Conservation (phyloP, 92 coral and sea anemone genomes). For the Porites lobata region DNA sequence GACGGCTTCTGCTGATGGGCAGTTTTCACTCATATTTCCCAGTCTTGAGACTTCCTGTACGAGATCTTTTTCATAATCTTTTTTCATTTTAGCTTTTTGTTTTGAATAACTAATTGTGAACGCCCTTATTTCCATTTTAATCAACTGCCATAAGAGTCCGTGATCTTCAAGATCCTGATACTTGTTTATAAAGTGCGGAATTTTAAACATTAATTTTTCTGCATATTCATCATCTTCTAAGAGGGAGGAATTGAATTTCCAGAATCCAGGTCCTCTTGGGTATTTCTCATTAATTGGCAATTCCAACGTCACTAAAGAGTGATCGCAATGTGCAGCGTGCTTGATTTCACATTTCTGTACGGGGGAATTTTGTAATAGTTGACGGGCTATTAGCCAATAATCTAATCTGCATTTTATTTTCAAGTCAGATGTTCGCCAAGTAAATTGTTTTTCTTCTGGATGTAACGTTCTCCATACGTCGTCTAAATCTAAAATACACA, state of each 20-base stretch:
- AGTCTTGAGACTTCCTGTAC: background rate
- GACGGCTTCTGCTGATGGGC: background rate
- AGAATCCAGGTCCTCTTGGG: slow-evolving; percentile 13
- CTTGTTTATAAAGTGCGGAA: background rate
- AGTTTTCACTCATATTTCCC: background rate
- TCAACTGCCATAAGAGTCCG: background rate
- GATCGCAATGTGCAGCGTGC: slow-evolving; percentile 4
- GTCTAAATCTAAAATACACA: slow-evolving; percentile 14
- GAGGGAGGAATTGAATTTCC: background rate
- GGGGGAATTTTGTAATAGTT: too few species aligned
- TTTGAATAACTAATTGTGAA: background rate
- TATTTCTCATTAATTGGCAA: slow-evolving; percentile 4
- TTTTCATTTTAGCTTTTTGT: background rate
- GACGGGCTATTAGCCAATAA: too few species aligned
- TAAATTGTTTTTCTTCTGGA: slow-evolving; percentile 15
- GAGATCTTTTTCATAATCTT: background rate
- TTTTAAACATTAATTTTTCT: background rate
- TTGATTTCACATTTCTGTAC: background rate
- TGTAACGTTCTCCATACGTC: slow-evolving; percentile 7
- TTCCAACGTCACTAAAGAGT: slow-evolving; percentile 16
- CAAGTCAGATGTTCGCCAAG: too few species aligned
- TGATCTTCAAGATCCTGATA: background rate
- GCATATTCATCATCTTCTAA: background rate
- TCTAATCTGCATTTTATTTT: too few species aligned
- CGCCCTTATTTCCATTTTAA: background rate